Conservation (phyloP, 2,113 vertebrate species). For the Dendrocopos noguchii region DNA sequence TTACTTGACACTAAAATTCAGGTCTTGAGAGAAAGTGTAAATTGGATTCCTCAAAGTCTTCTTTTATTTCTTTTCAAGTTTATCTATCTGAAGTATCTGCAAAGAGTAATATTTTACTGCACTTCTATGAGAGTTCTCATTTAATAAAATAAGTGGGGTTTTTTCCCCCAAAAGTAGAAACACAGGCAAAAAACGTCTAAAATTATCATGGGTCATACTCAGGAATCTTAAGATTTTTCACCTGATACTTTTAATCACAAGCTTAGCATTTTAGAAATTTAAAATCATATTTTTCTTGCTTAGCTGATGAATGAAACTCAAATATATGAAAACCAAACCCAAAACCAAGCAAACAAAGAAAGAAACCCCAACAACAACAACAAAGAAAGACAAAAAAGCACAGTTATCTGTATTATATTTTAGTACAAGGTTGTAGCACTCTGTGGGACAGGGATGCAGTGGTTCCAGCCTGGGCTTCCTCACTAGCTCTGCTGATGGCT, state of each 20-base stretch:
- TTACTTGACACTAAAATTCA: neutral
- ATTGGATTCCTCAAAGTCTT: neutral
- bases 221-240: neutral
- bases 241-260: neutral
- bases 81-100: neutral
- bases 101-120: neutral
- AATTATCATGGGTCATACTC: neutral
- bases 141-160: neutral
- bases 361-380: too few relatives aligned
- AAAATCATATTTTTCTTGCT: neutral
- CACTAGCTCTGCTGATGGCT: neutral
- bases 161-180: neutral
- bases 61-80: neutral
- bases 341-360: too few relatives aligned
- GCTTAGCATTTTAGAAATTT: neutral
- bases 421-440: neutral
- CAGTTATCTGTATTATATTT: neutral
- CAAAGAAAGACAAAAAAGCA: too few relatives aligned
- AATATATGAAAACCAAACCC: neutral
- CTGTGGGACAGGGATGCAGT: accelerated
- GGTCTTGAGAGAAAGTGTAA: neutral
- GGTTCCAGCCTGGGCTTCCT: neutral
- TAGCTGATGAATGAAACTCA: neutral
- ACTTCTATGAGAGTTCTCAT: neutral
- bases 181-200: neutral